phyloP scores from a whole-genome alignment of 2,797 vertebrate genomes.

The Oreortyx pictus region DNA sequence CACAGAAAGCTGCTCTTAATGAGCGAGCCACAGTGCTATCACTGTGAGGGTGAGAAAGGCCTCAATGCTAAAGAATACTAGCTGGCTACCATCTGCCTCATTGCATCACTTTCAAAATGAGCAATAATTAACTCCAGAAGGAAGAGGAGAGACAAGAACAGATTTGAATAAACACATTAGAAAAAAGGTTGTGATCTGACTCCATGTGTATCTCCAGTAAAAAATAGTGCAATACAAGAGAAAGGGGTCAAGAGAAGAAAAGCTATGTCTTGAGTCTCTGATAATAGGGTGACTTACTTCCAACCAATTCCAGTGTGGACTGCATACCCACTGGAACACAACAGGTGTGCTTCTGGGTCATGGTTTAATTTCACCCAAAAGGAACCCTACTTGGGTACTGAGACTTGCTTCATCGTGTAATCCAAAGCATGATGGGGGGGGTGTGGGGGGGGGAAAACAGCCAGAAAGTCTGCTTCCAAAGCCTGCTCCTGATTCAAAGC shows the following conservation, averaged over 20 bases:
- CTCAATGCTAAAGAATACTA: slow-evolving; percentile 11
- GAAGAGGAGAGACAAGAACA: slow-evolving; percentile 7
- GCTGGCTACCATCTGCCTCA: slow-evolving; percentile 43
- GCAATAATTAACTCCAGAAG: slow-evolving; percentile 50
- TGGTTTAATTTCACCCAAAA: neutral
- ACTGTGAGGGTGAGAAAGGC: slow-evolving; percentile 53
- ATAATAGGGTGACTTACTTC: neutral
- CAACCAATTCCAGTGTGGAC: neutral
- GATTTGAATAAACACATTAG: neutral
- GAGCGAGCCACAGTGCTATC: slow-evolving; percentile 3
- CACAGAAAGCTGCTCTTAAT: neutral
- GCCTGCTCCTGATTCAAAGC: neutral
- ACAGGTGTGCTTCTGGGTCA: neutral
- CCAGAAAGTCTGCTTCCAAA: neutral
- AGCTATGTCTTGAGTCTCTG: neutral
- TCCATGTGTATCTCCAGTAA: neutral
- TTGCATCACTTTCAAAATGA: slow-evolving; percentile 39
- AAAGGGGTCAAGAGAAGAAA: neutral
- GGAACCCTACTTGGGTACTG: neutral
- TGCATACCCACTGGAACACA: neutral
- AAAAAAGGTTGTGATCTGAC: neutral
- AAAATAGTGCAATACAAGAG: neutral
- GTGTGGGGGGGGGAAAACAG: neutral
- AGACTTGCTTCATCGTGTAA: neutral
- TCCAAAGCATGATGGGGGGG: neutral